These are phyloP conservation scores for Drosophila leonis DNA, from an alignment of 2,888 invertebrate species.

Conservation along the genomic window DNA sequence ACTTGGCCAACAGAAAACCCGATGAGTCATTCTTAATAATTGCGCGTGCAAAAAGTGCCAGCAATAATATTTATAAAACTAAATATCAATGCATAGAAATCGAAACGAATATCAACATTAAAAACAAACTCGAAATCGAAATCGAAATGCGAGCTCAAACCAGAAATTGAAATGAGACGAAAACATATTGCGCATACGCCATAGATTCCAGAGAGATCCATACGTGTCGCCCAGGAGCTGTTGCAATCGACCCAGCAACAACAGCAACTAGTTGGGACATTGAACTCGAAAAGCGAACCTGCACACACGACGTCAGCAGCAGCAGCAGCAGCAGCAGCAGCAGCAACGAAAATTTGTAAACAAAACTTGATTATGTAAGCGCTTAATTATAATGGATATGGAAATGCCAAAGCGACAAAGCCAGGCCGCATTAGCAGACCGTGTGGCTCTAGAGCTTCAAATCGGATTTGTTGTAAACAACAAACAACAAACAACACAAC, in stretches of 20 bases:
- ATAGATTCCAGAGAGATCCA: slow-evolving; percentile 72
- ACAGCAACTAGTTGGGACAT: slow-evolving; percentile 67
- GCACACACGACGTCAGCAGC: slow-evolving; percentile 41
- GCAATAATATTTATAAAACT: slow-evolving; percentile 63
- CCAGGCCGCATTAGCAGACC: slow-evolving; percentile 31
- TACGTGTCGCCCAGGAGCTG: slow-evolving; percentile 68
- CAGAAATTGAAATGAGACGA: slow-evolving; percentile 30
- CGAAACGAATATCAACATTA: slow-evolving; percentile 23
- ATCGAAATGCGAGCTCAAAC: slow-evolving; percentile 18
- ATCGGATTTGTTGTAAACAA: slow-evolving; percentile 26
- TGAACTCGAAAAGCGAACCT: slow-evolving; percentile 77
- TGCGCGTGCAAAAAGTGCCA: slow-evolving; percentile 66
- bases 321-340: slow-evolving; percentile 25
- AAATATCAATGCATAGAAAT: slow-evolving; percentile 58
- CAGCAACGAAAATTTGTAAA: slow-evolving; percentile 74
- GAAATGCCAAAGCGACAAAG: slow-evolving; percentile 68
- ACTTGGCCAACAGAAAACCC: slow-evolving; percentile 65
- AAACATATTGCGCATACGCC: slow-evolving; percentile 66
- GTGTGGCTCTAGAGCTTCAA: slow-evolving; percentile 27
- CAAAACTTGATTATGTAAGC: slow-evolving; percentile 76
- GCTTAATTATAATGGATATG: slow-evolving; percentile 79
- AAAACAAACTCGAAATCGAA: slow-evolving; percentile 24
- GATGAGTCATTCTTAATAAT: slow-evolving; percentile 78
- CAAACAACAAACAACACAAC: slow-evolving; percentile 11
- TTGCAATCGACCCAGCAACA: slow-evolving; percentile 64